These are phyloP conservation scores for Lordiphosa mommai DNA, from an alignment of 1,140 invertebrate genomes.

Conservation along the genomic window DNA sequence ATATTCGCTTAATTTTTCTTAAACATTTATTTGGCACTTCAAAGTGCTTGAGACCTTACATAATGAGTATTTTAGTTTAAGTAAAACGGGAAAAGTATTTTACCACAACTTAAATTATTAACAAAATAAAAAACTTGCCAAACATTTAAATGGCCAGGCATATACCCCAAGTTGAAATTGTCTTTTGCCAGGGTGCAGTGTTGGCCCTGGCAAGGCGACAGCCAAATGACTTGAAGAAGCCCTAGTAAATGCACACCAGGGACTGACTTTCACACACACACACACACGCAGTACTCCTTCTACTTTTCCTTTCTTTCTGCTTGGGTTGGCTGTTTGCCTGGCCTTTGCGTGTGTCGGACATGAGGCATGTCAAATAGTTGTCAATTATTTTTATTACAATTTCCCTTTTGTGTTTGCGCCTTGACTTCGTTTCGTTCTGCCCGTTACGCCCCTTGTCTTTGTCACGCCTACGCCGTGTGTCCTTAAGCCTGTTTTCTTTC, in stretches of 20 bases:
- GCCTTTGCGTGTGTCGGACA: slow-evolving; percentile 63
- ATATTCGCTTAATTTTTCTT: too few relatives aligned
- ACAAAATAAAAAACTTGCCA: too few relatives aligned
- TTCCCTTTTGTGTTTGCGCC: slow-evolving; percentile 32
- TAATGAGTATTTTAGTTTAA: too few relatives aligned
- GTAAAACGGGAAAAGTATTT: too few relatives aligned
- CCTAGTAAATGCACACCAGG: slow-evolving; percentile 62
- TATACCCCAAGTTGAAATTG: neutral
- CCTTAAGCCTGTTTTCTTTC: slow-evolving; percentile 1
- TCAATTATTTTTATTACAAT: slow-evolving; percentile 78
- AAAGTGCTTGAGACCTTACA: too few relatives aligned
- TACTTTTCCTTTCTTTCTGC: neutral
- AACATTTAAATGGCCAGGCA: neutral
- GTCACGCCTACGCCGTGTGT: slow-evolving; percentile 18
- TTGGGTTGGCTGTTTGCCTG: slow-evolving; percentile 29
- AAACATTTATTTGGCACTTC: too few relatives aligned
- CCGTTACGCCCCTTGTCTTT: neutral
- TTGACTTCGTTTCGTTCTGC: slow-evolving; percentile 12
- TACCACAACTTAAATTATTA: too few relatives aligned
- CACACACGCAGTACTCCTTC: neutral
- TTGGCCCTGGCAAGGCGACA: slow-evolving; percentile 1
- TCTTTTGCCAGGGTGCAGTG: neutral
- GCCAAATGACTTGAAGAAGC: slow-evolving; percentile 44
- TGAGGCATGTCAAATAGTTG: slow-evolving; percentile 78
- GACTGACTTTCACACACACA: slow-evolving; percentile 21